These are phyloP conservation scores for Agapornis canus DNA, from an alignment of 2,797 vertebrate species.

Conservation along the genomic window DNA sequence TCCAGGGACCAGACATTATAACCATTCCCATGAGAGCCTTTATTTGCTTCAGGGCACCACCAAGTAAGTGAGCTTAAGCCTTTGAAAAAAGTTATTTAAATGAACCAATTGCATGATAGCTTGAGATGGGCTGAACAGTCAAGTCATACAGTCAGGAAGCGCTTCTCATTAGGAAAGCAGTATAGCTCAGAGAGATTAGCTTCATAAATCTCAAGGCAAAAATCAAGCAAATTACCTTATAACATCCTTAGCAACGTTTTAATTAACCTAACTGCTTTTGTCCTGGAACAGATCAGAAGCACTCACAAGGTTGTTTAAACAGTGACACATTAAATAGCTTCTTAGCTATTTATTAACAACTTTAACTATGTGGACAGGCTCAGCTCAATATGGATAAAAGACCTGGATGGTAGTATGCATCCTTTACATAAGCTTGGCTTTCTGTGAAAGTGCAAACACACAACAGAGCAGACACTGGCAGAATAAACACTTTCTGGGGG, in stretches of 20 bases:
- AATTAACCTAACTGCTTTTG: constrained; percentile 44
- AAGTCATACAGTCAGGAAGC: not conserved
- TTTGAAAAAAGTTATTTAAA: constrained; percentile 25
- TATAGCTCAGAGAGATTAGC: constrained; percentile 15
- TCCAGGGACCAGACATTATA: not conserved
- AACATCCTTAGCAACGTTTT: not conserved
- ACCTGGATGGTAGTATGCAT: not conserved
- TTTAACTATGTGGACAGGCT: not conserved
- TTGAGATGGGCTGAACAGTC: not conserved
- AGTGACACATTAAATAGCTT: constrained; percentile 14
- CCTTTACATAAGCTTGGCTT: not conserved
- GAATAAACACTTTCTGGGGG: not conserved
- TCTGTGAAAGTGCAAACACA: not conserved
- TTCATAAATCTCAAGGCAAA: constrained; percentile 35
- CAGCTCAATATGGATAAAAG: not conserved
- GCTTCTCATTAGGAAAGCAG: constrained; percentile 3
- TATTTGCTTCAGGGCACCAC: constrained; percentile 15
- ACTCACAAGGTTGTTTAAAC: not conserved
- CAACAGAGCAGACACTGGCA: not conserved
- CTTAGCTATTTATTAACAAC: not conserved
- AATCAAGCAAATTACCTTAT: constrained; percentile 45
- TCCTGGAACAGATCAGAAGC: constrained; percentile 30
- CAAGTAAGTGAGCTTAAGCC: constrained; percentile 1
- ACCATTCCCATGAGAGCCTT: not conserved
- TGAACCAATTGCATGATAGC: not conserved